Percentiles rank a stretch among this genome's conserved stretches.
phyloP scores from a whole-genome alignment of 2,797 vertebrate species.

The Hephaestus fuliginosus region DNA sequence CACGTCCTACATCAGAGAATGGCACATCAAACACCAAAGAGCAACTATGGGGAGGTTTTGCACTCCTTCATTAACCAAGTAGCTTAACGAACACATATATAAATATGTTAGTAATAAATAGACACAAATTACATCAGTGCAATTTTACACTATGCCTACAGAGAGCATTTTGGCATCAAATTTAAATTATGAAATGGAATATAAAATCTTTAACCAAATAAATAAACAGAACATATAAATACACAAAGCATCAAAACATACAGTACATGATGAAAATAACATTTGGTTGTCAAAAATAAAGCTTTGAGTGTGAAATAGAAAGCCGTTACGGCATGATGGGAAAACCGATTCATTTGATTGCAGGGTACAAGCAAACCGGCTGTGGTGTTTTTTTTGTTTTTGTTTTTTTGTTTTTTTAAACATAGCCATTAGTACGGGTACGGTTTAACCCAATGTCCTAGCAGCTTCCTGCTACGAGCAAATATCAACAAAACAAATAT shows the following conservation, averaged over 20 bases:
- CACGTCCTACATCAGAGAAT: constrained; percentile 70
- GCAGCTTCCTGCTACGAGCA: constrained; percentile 79
- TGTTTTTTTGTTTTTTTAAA: constrained; percentile 24
- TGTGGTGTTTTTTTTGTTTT: constrained; percentile 12
- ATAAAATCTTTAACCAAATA: constrained; percentile 78
- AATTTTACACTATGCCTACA: constrained; percentile 80
- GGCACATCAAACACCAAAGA: constrained; percentile 82
- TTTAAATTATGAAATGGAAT: constrained; percentile 79
- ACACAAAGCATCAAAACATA: constrained; percentile 78
- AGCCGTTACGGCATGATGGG: constrained; percentile 71
- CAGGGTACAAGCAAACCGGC: constrained; percentile 50
- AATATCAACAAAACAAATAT: constrained; percentile 72
- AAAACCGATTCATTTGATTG: constrained; percentile 62
- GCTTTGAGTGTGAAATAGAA: constrained; percentile 78
- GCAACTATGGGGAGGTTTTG: constrained; percentile 88
- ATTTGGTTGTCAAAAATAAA: constrained; percentile 87
- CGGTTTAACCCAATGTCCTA: constrained; percentile 69
- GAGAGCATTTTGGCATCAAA: constrained; percentile 83
- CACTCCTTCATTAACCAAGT: constrained; percentile 85
- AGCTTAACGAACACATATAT: constrained; percentile 79
- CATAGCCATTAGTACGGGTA: constrained; percentile 48
- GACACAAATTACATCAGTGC: constrained; percentile 82
- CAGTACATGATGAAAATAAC: constrained; percentile 75
- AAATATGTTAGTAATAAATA: constrained; percentile 82
- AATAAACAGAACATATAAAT: constrained; percentile 80